Base-by-base conservation (phyloP, 2,797 vertebrate species). In the Pelochelys cantorii region DNA sequence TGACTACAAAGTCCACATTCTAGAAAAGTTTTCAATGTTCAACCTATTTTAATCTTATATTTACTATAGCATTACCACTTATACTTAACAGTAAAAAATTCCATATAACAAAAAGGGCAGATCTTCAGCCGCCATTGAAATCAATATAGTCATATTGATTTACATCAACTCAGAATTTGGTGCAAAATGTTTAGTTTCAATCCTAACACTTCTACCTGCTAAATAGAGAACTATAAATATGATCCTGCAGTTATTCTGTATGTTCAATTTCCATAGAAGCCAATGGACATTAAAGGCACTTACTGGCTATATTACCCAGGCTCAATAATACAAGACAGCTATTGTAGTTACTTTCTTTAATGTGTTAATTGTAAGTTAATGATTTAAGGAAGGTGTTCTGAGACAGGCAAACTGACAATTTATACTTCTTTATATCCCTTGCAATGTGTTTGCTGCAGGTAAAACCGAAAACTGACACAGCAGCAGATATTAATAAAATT, bases 21-120 rank as follows among this genome's bases (percentile, higher is more conserved):
- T 75, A 75, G 37, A 25, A 23, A 75, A 27, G 23, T 37, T 22
- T 25, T 25, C 25, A 7, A 22, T 42, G 48, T 25, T 27, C 48
- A 48, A 31, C 11, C 1, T 14, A 0, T 57, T 85, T 87, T 81
- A 81, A 15, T 27, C 65, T 54, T 53, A 54, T 23, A 27, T 37
- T 54, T 68, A 54, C 27, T 53, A 54, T 20, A 79, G 12, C 18
- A 65, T 83, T 78, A 34, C 74, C 54, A 81, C 22, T 48, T 13
- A 81, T 83, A 89, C 87, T 55, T 62, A 48, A 13, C 7, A 23
- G 12, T 22, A 23, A 17, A 83, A 10, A 83, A n/a, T 48, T 48
- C 29, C 20, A 53, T 11, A 29, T 48, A 20, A 17, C 3, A 2
- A 59, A 87, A 68, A 42, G 1, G 17, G 0, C 1, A 53, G 52